Conservation (phyloP, 2,113 vertebrate genomes). For the Toxotes jaculatrix region DNA sequence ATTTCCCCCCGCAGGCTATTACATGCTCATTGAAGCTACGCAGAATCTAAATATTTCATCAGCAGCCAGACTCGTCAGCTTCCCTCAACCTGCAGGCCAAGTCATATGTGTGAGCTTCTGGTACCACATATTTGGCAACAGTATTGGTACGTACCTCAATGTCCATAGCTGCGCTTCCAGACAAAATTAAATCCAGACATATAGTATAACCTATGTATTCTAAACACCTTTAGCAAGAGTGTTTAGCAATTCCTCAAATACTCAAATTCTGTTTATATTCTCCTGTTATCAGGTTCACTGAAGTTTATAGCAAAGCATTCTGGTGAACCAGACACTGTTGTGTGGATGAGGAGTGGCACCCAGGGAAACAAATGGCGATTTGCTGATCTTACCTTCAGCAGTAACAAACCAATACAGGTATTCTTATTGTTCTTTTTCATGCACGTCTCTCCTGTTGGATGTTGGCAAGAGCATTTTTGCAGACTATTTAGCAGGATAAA, state of each 20-base stretch:
- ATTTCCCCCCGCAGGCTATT: conserved; percentile 67
- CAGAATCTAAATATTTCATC: conserved; percentile 4
- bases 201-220: not conserved
- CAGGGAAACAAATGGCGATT: conserved; percentile 86
- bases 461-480: too few species aligned
- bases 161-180: not conserved
- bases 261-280: not conserved
- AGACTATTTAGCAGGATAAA: too few species aligned
- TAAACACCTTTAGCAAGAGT: not conserved
- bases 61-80: conserved; percentile 80
- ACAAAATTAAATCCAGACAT: not conserved
- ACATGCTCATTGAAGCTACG: conserved; percentile 67
- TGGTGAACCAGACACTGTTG: conserved; percentile 69
- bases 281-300: conserved; percentile 73
- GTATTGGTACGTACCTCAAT: conserved; percentile 72
- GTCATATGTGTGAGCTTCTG: conserved; percentile 82
- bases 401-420: conserved; percentile 79
- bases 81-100: conserved; percentile 63
- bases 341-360: conserved; percentile 83
- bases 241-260: not conserved
- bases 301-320: conserved; percentile 77
- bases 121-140: conserved; percentile 84
- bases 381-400: conserved; percentile 81
- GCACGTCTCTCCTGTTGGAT: not conserved
- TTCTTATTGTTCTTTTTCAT: accelerated